phyloP scores from a whole-genome alignment of 2,888 invertebrate species.

The Didymodactylos carnosus region DNA sequence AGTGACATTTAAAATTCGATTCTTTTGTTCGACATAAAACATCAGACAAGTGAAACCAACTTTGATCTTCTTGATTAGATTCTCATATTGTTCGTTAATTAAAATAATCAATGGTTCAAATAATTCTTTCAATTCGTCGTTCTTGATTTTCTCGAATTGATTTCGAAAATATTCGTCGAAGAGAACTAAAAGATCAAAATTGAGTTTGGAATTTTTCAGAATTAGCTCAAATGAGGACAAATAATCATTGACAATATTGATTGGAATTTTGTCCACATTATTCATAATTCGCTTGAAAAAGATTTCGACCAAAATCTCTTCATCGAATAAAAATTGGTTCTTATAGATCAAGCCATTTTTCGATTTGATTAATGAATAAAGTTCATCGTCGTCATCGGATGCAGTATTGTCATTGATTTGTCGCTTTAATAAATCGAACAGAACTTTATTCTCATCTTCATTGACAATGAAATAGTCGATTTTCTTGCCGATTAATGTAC shows the following conservation, averaged over 20 bases:
- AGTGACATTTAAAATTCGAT: neutral
- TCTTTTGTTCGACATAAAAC: neutral
- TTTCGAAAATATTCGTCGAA: neutral
- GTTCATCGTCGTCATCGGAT: neutral
- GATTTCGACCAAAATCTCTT: neutral
- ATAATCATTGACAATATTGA: neutral
- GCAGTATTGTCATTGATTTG: neutral
- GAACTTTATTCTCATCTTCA: neutral
- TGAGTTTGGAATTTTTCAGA: neutral
- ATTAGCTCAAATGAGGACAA: neutral
- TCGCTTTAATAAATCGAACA: neutral
- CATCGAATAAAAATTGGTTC: neutral
- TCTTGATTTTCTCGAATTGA: no score
- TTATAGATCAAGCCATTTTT: neutral
- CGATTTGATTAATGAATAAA: neutral
- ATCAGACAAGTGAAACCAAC: neutral
- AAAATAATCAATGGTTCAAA: no score
- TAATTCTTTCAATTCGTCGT: no score
- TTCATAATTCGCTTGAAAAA: neutral
- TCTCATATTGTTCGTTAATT: neutral
- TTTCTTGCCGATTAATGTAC: neutral
- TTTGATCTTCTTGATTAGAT: neutral
- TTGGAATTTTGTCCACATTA: neutral
- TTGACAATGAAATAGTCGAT: neutral
- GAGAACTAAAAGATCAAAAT: neutral